Evolutionary conservation across 2,113 vertebrate species (phyloP).

Genomic region (Rhea americana): DNA sequence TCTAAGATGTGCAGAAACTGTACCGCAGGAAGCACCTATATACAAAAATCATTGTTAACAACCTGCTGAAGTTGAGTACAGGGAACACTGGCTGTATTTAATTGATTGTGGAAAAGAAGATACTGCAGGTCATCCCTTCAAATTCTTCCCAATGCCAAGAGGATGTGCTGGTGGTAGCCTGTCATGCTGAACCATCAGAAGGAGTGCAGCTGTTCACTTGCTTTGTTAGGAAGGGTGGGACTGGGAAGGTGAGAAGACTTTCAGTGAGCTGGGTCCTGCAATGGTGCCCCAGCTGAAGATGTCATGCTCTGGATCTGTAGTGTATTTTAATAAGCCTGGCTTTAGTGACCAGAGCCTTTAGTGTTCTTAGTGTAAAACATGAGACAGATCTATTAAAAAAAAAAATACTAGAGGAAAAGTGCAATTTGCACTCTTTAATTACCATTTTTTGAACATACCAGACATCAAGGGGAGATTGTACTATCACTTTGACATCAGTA

Average conservation of each 20-base stretch:
- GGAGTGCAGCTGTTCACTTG: background rate
- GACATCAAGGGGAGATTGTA: background rate
- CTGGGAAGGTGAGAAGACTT: background rate
- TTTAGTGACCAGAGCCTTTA: background rate
- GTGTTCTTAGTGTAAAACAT: background rate
- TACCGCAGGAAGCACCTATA: background rate
- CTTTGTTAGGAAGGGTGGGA: background rate
- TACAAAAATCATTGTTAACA: background rate
- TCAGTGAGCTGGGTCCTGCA: background rate
- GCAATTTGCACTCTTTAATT: background rate
- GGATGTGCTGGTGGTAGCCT: background rate
- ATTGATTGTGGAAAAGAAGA: background rate
- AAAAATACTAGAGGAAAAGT: background rate
- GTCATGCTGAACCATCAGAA: background rate
- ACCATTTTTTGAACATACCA: background rate
- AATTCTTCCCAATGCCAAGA: background rate
- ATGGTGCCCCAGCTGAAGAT: background rate
- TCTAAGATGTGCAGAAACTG: background rate
- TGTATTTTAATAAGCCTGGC: background rate
- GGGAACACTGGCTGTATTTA: background rate
- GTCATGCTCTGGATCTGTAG: background rate
- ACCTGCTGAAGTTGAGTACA: background rate
- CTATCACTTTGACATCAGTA: background rate
- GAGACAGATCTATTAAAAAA: background rate
- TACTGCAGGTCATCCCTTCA: background rate